Percentiles rank a stretch among this genome's conserved stretches.
Conservation (phyloP, 1,140 invertebrate species). For the Aphelinus atriplicis region DNA sequence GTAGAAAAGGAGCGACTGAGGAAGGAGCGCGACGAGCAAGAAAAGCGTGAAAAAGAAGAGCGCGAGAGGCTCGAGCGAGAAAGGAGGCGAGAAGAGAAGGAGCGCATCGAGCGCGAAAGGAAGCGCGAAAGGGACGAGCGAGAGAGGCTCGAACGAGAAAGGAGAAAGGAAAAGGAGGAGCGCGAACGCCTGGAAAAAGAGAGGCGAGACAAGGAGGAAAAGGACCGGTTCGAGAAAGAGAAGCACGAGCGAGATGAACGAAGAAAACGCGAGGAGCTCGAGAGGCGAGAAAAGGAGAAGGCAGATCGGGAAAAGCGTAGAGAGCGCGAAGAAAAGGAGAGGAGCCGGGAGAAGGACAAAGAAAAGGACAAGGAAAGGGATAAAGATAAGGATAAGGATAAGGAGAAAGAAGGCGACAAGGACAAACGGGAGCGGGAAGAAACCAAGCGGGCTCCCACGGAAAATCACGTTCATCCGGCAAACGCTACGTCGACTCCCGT, state of each 20-base stretch:
- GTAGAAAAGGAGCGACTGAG: conserved; percentile 58
- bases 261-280: conserved; percentile 55
- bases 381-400: conserved; percentile 44
- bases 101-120: conserved; percentile 61
- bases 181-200: conserved; percentile 56
- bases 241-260: conserved; percentile 55
- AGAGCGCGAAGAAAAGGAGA: conserved; percentile 42
- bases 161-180: conserved; percentile 55
- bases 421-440: conserved; percentile 40
- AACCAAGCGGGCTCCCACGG: conserved; percentile 46
- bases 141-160: conserved; percentile 63
- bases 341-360: conserved; percentile 48
- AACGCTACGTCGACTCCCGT: conserved; percentile 45
- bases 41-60: conserved; percentile 55
- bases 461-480: conserved; percentile 56
- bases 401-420: conserved; percentile 20
- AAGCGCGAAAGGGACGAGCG: conserved; percentile 60
- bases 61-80: conserved; percentile 61
- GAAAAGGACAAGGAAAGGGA: conserved; percentile 52
- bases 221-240: conserved; percentile 54
- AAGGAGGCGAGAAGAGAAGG: conserved; percentile 62
- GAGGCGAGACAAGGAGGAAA: conserved; percentile 63
- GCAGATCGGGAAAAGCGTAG: conserved; percentile 52
- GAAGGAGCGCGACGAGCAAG: conserved; percentile 63
- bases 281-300: conserved; percentile 53